Conservation (phyloP, 2,797 vertebrate species). For the Margarornis squamiger region DNA sequence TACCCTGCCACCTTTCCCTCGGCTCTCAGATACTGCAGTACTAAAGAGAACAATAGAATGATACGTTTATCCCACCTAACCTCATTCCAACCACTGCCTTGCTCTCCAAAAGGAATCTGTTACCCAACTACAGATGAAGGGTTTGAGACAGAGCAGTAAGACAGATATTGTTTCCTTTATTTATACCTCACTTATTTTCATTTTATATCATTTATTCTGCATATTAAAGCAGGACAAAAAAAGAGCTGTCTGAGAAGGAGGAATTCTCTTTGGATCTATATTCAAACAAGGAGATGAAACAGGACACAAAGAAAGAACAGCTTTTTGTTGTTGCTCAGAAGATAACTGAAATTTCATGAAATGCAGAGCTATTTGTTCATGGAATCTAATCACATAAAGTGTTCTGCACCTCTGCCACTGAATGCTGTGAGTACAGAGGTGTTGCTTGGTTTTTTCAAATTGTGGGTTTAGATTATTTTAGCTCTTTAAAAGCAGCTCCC, state of each 20-base stretch:
- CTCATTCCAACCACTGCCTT: background rate
- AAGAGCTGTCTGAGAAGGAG: background rate
- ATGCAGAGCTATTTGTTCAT: background rate
- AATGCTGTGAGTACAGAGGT: background rate
- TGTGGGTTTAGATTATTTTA: background rate
- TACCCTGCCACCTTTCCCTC: background rate
- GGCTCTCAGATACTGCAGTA: background rate
- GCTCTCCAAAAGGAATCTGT: background rate
- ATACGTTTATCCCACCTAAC: background rate
- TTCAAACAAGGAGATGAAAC: conserved; percentile 12
- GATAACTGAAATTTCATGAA: background rate
- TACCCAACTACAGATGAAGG: background rate
- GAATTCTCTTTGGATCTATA: background rate
- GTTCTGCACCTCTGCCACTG: background rate
- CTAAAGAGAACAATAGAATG: background rate
- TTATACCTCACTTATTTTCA: background rate
- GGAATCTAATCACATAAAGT: background rate
- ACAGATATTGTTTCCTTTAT: background rate
- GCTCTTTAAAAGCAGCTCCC: background rate
- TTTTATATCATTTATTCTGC: background rate
- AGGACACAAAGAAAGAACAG: background rate
- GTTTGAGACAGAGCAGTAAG: background rate
- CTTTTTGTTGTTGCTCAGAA: background rate
- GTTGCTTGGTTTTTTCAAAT: background rate
- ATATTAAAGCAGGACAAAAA: background rate